Evolutionary conservation across 2,888 invertebrate species (phyloP).

Genomic region (Cyaniris semiargus): DNA sequence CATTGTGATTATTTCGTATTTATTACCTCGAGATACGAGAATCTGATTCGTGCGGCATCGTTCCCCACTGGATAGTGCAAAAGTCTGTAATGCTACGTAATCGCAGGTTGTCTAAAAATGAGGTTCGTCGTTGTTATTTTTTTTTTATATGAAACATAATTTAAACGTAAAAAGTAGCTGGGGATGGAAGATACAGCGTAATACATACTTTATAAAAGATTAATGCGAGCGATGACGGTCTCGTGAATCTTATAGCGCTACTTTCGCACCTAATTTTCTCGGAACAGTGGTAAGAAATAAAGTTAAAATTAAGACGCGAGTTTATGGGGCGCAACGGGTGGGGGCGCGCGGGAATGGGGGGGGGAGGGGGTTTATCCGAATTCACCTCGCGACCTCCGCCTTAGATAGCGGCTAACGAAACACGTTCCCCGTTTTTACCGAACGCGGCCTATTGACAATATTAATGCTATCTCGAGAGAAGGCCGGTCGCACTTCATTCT

Average conservation of each 20-base stretch:
- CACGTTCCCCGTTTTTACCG: slow-evolving; percentile 80
- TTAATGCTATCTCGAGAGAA: slow-evolving; percentile 79
- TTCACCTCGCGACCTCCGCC: slow-evolving; percentile 76
- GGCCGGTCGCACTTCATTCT: not conserved
- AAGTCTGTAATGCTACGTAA: not conserved
- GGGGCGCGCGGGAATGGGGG: slow-evolving; percentile 58
- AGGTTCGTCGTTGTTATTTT: not conserved
- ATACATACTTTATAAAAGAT: slow-evolving; percentile 27
- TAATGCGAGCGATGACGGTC: slow-evolving; percentile 50
- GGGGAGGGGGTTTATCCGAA: slow-evolving; percentile 77
- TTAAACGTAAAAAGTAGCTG: slow-evolving; percentile 13
- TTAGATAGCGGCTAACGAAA: slow-evolving; percentile 80
- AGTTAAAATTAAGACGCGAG: slow-evolving; percentile 81
- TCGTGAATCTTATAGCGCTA: slow-evolving; percentile 64
- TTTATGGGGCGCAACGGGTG: slow-evolving; percentile 78
- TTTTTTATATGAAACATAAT: not conserved
- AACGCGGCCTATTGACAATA: slow-evolving; percentile 81
- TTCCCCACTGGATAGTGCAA: not conserved
- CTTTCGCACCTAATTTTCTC: slow-evolving; percentile 79
- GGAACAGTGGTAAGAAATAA: slow-evolving; percentile 78
- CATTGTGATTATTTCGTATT: slow-evolving; percentile 27
- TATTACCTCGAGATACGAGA: not conserved
- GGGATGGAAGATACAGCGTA: not conserved
- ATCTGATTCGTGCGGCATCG: not conserved
- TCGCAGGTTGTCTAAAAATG: not conserved